Conservation (phyloP, 2,797 vertebrate species). For the Silurus lanzhouensis region DNA sequence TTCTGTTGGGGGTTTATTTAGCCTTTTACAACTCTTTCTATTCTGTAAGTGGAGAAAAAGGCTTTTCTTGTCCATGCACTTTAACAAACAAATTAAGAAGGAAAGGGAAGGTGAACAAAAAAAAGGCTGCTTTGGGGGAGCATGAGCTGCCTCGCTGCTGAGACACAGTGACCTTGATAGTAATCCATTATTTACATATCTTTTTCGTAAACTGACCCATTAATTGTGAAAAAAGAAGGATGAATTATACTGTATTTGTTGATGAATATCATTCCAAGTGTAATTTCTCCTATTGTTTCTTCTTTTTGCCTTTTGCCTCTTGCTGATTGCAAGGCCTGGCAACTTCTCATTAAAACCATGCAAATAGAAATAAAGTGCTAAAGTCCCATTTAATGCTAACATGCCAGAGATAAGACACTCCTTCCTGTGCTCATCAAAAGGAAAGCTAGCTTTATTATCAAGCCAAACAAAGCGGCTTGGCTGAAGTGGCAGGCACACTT, state of each 20-base stretch:
- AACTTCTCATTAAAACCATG: slow-evolving; percentile 42
- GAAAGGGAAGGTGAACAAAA: slow-evolving; percentile 19
- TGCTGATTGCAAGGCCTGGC: slow-evolving; percentile 6
- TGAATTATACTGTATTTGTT: background rate
- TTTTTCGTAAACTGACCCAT: slow-evolving; percentile 30
- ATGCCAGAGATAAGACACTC: slow-evolving; percentile 39
- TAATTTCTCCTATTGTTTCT: background rate
- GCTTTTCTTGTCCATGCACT: slow-evolving; percentile 29
- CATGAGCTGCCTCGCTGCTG: slow-evolving; percentile 69
- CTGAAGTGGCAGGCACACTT: slow-evolving; percentile 5
- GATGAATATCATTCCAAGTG: slow-evolving; percentile 30
- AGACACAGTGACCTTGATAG: slow-evolving; percentile 64
- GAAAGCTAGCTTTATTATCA: slow-evolving; percentile 30
- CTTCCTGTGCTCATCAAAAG: slow-evolving; percentile 29
- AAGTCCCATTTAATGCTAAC: slow-evolving; percentile 41
- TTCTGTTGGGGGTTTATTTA: slow-evolving; percentile 45
- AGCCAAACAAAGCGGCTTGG: slow-evolving; percentile 23
- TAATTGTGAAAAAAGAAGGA: slow-evolving; percentile 21
- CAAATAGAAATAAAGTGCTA: slow-evolving; percentile 45
- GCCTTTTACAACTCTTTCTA: slow-evolving; percentile 24
- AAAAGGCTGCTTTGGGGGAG: slow-evolving; percentile 17
- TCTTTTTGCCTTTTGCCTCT: background rate
- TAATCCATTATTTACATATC: slow-evolving; percentile 66
- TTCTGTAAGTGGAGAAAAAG: slow-evolving; percentile 30
- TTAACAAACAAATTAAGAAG: slow-evolving; percentile 37